Conservation (phyloP, 2,797 vertebrate species). For the Poecile montanus region DNA sequence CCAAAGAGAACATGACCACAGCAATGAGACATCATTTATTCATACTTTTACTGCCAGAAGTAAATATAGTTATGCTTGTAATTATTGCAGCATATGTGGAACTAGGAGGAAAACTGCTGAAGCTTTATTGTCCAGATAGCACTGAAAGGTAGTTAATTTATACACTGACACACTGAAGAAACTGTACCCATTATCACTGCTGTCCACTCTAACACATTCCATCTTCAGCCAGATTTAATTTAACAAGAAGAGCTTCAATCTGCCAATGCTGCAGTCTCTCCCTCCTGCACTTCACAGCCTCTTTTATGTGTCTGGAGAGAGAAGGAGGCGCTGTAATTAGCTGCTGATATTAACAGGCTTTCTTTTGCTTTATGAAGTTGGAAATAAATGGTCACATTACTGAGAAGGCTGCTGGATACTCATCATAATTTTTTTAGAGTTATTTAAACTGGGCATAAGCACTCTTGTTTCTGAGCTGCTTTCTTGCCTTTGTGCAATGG, state of each 20-base stretch:
- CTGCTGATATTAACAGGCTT: slow-evolving; percentile 41
- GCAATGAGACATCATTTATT: slow-evolving; percentile 27
- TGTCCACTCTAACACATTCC: slow-evolving; percentile 48
- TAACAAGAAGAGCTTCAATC: slow-evolving; percentile 57
- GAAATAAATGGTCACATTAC: slow-evolving; percentile 32
- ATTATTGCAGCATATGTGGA: slow-evolving; percentile 37
- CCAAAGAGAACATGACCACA: background rate
- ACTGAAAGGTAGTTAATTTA: slow-evolving; percentile 58
- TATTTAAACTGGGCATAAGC: background rate
- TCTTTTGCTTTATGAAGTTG: slow-evolving; percentile 25
- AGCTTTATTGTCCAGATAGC: slow-evolving; percentile 47
- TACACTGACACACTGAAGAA: slow-evolving; percentile 23
- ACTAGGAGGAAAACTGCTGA: slow-evolving; percentile 19
- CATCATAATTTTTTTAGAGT: background rate
- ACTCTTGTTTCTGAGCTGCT: background rate
- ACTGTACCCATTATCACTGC: slow-evolving; percentile 50
- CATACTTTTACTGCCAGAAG: slow-evolving; percentile 40
- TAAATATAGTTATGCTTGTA: slow-evolving; percentile 47
- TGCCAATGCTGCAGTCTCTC: slow-evolving; percentile 42
- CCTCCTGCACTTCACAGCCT: slow-evolving; percentile 33
- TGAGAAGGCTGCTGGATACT: slow-evolving; percentile 8
- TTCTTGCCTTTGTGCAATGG: background rate
- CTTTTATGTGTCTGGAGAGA: slow-evolving; percentile 60
- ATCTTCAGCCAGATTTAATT: slow-evolving; percentile 68
- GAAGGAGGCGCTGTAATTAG: slow-evolving; percentile 58